A percentile compares a stretch with the other conserved stretches of the same genome.
Evolutionary conservation across 2,113 vertebrate genomes (phyloP).

Genomic region (Excalfactoria chinensis): DNA sequence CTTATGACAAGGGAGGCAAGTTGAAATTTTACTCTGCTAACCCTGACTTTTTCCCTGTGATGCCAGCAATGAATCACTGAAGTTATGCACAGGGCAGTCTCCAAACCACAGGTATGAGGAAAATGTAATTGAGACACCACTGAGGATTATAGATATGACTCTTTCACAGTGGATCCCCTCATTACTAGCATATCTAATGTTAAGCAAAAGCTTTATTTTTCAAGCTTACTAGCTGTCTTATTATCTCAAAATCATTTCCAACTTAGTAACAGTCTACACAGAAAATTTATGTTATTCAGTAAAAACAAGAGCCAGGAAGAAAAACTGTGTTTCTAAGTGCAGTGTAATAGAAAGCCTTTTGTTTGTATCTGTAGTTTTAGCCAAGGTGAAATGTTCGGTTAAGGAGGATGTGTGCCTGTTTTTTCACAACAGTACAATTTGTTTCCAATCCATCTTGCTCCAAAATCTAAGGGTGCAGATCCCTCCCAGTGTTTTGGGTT

Average conservation of each 20-base stretch:
- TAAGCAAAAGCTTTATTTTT: not conserved
- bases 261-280: not conserved
- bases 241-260: not conserved
- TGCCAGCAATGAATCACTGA: not conserved
- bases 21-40: not conserved
- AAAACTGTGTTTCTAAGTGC: not conserved
- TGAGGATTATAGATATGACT: not conserved
- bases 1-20: not conserved
- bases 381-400: not conserved
- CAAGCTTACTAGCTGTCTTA: not conserved
- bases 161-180: not conserved
- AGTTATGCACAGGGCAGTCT: not conserved
- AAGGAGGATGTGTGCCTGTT: not conserved
- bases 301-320: not conserved
- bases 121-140: not conserved
- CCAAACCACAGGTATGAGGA: not conserved
- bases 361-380: not conserved
- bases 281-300: not conserved
- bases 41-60: not conserved
- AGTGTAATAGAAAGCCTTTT: not conserved
- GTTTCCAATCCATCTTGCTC: not conserved
- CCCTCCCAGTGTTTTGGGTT: not conserved
- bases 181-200: not conserved
- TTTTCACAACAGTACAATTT: not conserved
- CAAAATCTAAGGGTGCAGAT: not conserved